Base-by-base conservation (phyloP, 2,797 vertebrate genomes). In the Tolypeutes matacus region DNA sequence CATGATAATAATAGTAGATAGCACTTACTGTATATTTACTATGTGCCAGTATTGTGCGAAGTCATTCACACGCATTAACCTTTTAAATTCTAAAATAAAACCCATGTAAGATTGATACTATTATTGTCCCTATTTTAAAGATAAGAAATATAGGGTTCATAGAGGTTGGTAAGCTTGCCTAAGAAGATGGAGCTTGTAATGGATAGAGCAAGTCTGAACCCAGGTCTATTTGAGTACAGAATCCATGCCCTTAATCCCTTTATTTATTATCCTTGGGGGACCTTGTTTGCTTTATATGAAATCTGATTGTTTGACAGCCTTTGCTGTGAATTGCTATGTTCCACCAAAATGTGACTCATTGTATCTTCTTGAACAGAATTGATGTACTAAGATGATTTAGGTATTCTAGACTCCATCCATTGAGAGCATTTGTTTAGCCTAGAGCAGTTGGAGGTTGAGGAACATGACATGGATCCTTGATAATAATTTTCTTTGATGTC, bases 61-160 rank as follows among this genome's bases (percentile, higher is more conserved):
- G 25, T 23, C 56, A 84, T 80, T 64, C 65, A 70, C 27, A 51
- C 31, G 36, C 21, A 60, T 21, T 15, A 42, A 46, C 60, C 86
- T 72, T 84, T 91, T 34, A 20, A n/a, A 86, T 58, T 88, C 15
- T 93, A 23, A 88, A 14, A 36, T 31, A 36, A 76, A 58, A 80
- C 39, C 29, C 21, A 60, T 14, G 7, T 7, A 53, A 84, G 49
- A 53, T 42, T 76, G 80, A 17, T 51, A 23, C 51, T 56, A 7
- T 65, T 70, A 46, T 51, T 53, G 12, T 72, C 65, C 27, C 29
- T 64, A 0, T 49, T 89, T 53, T 67, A 88, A 89, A 81, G 78
- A 25, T 31, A 76, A 72, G 53, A 17, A 58, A 34, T 7, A 5
- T 27, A 36, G 34, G 72, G 18, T 53, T 53, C 36, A 1, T 1